phyloP scores from a whole-genome alignment of 2,113 vertebrate species.

The Orcinus orca region DNA sequence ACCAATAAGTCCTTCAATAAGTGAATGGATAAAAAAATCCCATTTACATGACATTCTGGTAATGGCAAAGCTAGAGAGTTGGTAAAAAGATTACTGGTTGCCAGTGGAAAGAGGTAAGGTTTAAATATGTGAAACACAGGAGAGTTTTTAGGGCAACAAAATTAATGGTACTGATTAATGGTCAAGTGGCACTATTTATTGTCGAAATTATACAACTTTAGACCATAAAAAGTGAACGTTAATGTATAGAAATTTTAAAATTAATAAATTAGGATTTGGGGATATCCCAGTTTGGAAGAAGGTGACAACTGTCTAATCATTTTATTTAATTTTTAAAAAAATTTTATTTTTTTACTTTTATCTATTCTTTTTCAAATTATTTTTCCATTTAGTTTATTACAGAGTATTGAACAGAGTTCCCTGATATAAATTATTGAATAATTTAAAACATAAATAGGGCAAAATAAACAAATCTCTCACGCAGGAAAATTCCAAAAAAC shows the following conservation, averaged over 20 bases:
- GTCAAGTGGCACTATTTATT: background rate
- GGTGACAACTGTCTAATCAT: background rate
- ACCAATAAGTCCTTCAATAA: background rate
- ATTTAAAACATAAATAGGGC: background rate
- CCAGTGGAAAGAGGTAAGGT: background rate
- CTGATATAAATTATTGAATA: background rate
- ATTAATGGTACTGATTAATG: background rate
- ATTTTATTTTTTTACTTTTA: background rate
- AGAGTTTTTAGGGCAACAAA: background rate
- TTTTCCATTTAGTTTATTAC: background rate
- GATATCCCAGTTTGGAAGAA: background rate
- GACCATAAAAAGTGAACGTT: background rate
- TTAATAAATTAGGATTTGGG: background rate
- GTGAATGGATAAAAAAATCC: background rate
- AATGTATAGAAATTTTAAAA: background rate
- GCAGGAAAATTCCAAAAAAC: background rate
- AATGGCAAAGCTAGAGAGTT: background rate
- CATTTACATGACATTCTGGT: background rate
- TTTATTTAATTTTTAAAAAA: background rate
- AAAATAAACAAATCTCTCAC: background rate
- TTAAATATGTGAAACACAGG: background rate
- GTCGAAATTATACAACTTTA: constrained; percentile 1
- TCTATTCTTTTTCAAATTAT: background rate
- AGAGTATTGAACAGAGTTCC: background rate
- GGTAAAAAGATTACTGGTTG: background rate